Percentiles rank a stretch among this genome's conserved stretches.
Evolutionary conservation across 2,888 invertebrate genomes (phyloP).

Genomic region (Nemoura dubitans): DNA sequence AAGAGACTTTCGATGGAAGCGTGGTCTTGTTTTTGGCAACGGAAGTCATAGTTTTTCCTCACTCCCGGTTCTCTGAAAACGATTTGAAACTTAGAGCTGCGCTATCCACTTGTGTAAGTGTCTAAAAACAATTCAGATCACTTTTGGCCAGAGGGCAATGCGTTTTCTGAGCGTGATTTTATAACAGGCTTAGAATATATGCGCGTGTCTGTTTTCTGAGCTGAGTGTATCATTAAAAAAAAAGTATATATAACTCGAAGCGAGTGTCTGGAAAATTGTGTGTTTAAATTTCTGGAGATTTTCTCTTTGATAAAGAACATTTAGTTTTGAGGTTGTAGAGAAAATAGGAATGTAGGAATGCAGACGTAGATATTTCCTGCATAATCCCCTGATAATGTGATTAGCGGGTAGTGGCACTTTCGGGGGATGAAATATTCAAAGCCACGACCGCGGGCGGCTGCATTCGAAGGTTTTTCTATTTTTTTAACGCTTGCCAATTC

Average conservation of each 20-base stretch:
- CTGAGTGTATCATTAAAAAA: conserved; percentile 13
- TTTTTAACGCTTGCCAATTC: conserved; percentile 35
- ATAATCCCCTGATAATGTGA: conserved; percentile 46
- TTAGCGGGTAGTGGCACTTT: conserved; percentile 42
- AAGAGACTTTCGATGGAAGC: not conserved
- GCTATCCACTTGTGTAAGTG: not conserved
- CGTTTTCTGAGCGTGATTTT: not conserved
- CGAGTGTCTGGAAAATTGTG: conserved; percentile 8
- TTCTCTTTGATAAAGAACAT: conserved; percentile 36
- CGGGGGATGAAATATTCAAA: conserved; percentile 39
- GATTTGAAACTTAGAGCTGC: not conserved
- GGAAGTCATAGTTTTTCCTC: not conserved
- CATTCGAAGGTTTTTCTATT: conserved; percentile 24
- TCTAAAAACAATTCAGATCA: not conserved
- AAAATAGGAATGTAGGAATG: conserved; percentile 45
- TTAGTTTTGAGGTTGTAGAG: conserved; percentile 37
- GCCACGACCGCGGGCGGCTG: not conserved
- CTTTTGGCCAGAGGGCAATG: not conserved
- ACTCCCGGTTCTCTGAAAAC: not conserved
- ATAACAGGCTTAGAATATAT: not conserved
- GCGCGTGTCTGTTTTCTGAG: conserved; percentile 16
- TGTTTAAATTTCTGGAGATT: conserved; percentile 45
- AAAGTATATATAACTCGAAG: not conserved
- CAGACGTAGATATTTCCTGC: conserved; percentile 40
- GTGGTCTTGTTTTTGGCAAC: not conserved